Evolutionary conservation across 2,888 invertebrate genomes (phyloP).

Genomic region (Apotomis betuletana): DNA sequence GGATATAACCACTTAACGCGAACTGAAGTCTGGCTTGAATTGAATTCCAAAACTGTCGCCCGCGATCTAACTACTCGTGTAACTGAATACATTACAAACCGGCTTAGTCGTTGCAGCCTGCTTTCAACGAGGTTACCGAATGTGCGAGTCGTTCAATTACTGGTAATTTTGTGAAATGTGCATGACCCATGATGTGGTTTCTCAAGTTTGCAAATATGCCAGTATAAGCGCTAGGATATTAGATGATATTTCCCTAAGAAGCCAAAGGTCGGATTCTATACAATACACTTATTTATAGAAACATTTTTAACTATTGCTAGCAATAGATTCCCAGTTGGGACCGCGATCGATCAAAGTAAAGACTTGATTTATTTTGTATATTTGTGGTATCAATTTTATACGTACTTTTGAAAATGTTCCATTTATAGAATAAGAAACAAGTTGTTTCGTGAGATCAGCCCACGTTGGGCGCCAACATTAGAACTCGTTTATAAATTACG

Average conservation of each 20-base stretch:
- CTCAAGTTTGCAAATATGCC: not conserved
- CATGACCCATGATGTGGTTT: not conserved
- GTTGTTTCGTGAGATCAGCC: slow-evolving; percentile 20
- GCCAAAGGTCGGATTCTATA: too few relatives aligned
- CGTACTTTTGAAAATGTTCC: slow-evolving; percentile 2
- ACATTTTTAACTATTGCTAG: too few relatives aligned
- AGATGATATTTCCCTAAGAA: too few relatives aligned
- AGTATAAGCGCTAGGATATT: too few relatives aligned
- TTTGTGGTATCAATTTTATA: not conserved
- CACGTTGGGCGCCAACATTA: slow-evolving; percentile 45
- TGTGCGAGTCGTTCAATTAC: slow-evolving; percentile 4
- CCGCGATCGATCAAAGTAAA: not conserved
- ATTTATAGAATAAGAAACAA: not conserved
- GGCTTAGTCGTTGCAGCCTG: slow-evolving; percentile 22
- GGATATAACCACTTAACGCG: slow-evolving; percentile 82
- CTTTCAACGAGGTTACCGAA: slow-evolving; percentile 13
- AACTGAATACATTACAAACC: slow-evolving; percentile 47
- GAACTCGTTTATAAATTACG: slow-evolving; percentile 39
- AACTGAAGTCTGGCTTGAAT: slow-evolving; percentile 77
- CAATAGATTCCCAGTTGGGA: not conserved
- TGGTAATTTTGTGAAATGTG: not conserved
- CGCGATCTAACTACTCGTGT: slow-evolving; percentile 57
- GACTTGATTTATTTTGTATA: too few relatives aligned
- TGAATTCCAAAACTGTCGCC: slow-evolving; percentile 70
- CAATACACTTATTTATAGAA: too few relatives aligned